These are phyloP conservation scores for Lasius fuliginosus DNA, from an alignment of 2,888 invertebrate genomes.

Conservation along the genomic window DNA sequence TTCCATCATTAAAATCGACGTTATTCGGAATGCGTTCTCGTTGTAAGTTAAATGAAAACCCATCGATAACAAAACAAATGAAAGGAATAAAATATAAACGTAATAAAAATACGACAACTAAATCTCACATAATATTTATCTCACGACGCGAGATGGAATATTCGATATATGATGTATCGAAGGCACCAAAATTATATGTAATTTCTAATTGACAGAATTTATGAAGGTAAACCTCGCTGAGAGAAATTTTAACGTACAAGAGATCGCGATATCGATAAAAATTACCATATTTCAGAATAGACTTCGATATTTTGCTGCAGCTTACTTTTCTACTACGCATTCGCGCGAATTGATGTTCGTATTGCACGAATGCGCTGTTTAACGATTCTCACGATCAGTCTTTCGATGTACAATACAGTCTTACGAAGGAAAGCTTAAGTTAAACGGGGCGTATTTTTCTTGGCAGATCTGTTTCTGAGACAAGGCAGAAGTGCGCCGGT, in stretches of 20 bases:
- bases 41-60: neutral
- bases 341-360: neutral
- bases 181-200: neutral
- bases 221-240: neutral
- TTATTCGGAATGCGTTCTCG: neutral
- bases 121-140: neutral
- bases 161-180: neutral
- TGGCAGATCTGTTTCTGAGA: constrained; percentile 77
- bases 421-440: constrained; percentile 50
- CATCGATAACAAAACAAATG: neutral
- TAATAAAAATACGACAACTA: neutral
- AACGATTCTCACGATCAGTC: constrained; percentile 54
- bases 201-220: neutral
- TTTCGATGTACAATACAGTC: neutral
- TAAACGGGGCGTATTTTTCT: constrained; percentile 59
- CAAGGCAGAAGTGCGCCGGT: constrained; percentile 79
- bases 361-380: constrained; percentile 31
- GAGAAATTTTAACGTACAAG: neutral
- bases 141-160: neutral
- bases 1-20: constrained; percentile 31
- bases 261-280: neutral
- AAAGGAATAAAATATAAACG: neutral
- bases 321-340: constrained; percentile 14
- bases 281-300: neutral
- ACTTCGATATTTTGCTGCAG: neutral